Evolutionary conservation across 2,888 invertebrate species (phyloP).

Genomic region (Odontocolon sp.): DNA sequence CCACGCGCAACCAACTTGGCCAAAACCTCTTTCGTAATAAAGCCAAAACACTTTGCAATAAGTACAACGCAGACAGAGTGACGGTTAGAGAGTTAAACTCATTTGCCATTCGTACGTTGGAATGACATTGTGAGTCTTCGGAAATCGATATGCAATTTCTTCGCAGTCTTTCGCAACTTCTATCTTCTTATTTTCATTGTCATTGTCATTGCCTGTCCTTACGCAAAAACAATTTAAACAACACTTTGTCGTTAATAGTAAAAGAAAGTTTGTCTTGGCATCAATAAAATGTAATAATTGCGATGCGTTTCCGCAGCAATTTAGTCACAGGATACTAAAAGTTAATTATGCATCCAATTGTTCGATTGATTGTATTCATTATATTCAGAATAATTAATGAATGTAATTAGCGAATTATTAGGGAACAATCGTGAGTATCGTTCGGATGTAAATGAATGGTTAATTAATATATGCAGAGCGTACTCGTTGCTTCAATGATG

Average conservation of each 20-base stretch:
- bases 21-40: slow-evolving; percentile 37
- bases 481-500: too few species aligned
- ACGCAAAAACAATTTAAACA: not conserved
- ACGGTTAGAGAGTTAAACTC: slow-evolving; percentile 27
- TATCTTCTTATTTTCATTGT: not conserved
- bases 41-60: not conserved
- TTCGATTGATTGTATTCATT: too few species aligned
- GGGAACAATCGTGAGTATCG: too few species aligned
- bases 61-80: not conserved
- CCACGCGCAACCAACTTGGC: not conserved
- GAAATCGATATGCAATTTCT: slow-evolving; percentile 39
- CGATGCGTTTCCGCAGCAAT: too few species aligned
- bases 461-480: too few species aligned
- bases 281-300: too few species aligned
- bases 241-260: not conserved
- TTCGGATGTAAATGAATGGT: too few species aligned
- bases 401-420: too few species aligned
- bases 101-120: slow-evolving; percentile 18
- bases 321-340: too few species aligned
- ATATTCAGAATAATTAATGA: too few species aligned
- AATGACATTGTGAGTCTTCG: slow-evolving; percentile 40
- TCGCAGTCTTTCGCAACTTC: slow-evolving; percentile 6
- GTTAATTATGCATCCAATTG: too few species aligned
- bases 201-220: not conserved
- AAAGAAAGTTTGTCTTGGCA: too few species aligned